Conservation (phyloP, 2,888 invertebrate genomes). For the Horisme vitalbata region DNA sequence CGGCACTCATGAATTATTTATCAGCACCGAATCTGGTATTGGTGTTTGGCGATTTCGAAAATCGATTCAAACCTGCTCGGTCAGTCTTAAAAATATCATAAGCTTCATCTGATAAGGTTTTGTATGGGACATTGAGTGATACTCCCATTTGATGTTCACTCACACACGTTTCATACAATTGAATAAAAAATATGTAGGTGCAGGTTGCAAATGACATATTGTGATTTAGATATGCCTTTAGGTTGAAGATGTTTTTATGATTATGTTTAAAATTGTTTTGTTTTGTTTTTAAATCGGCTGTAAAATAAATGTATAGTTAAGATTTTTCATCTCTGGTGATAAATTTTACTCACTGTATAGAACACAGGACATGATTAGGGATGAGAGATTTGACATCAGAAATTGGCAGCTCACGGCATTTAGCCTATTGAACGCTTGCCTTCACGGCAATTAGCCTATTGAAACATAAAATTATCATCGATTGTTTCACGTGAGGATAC, state of each 20-base stretch:
- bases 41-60: constrained; percentile 71
- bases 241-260: constrained; percentile 4
- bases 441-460: constrained; percentile 67
- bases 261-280: not conserved
- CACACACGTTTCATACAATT: constrained; percentile 21
- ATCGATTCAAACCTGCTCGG: constrained; percentile 61
- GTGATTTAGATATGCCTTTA: constrained; percentile 8
- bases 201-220: constrained; percentile 3
- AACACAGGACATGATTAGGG: no score
- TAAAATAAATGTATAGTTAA: no score
- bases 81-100: constrained; percentile 36
- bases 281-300: not conserved
- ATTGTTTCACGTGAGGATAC: constrained; percentile 51
- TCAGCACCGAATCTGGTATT: constrained; percentile 63
- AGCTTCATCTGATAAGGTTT: constrained; percentile 33
- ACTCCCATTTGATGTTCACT: constrained; percentile 30
- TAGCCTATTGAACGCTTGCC: no score
- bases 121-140: constrained; percentile 41
- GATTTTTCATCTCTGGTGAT: no score
- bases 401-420: constrained; percentile 28
- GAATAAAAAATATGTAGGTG: constrained; percentile 1
- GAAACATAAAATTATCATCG: constrained; percentile 63
- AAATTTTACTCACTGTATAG: no score
- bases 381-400: not conserved
- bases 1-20: constrained; percentile 73